Conservation (phyloP, 2,113 vertebrate species). For the Aptenodytes forsteri region DNA sequence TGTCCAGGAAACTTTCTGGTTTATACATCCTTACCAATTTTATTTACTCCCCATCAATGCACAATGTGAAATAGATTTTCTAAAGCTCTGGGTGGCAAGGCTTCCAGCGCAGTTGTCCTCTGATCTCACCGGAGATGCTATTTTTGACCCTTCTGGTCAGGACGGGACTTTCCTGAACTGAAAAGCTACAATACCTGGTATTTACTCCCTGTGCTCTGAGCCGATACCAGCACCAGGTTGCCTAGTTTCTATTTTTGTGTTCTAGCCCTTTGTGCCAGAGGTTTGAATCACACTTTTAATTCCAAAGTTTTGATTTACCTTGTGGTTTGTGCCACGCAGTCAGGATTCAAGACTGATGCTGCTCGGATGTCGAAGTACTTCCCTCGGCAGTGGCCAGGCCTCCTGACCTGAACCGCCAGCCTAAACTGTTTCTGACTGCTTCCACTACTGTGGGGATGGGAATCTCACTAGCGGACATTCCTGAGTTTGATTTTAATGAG, state of each 20-base stretch:
- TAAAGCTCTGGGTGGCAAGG: not conserved
- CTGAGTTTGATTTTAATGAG: too few species aligned
- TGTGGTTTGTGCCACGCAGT: not conserved
- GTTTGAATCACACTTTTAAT: not conserved
- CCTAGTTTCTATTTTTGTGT: not conserved
- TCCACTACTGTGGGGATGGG: not conserved
- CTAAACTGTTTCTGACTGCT: not conserved
- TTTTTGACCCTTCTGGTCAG: not conserved
- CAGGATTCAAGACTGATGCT: not conserved
- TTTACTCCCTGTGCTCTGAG: not conserved
- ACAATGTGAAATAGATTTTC: not conserved
- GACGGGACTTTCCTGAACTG: not conserved
- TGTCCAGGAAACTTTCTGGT: not conserved
- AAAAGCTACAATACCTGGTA: not conserved
- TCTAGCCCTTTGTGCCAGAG: not conserved
- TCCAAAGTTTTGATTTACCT: not conserved
- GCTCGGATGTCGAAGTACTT: rapidly evolving
- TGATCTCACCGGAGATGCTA: not conserved
- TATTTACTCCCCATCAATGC: not conserved
- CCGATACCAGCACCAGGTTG: not conserved
- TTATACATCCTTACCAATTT: not conserved
- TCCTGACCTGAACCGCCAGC: not conserved
- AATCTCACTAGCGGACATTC: too few species aligned
- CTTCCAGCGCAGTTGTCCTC: not conserved
- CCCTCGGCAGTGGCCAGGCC: not conserved